Evolutionary conservation across 2,797 vertebrate genomes (phyloP).

Genomic region (Pseudocheirus occidentalis): DNA sequence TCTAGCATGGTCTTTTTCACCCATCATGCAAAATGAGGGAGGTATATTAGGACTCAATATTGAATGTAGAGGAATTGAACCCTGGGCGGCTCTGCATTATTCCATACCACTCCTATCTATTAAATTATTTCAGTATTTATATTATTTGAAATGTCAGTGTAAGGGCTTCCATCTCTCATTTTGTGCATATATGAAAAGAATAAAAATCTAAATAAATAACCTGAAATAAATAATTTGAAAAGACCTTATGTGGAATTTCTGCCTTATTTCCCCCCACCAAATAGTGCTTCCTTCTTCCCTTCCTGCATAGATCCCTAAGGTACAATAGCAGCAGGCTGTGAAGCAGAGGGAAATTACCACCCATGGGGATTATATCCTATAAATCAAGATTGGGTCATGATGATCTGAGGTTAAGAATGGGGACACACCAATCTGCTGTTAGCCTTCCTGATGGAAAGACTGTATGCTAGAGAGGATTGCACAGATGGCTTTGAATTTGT

Average conservation of each 20-base stretch:
- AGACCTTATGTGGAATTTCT: neutral
- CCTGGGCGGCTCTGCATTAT: neutral
- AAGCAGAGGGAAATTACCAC: neutral
- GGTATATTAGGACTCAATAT: neutral
- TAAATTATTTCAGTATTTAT: neutral
- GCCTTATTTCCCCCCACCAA: neutral
- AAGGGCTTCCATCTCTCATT: neutral
- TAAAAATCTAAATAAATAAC: neutral
- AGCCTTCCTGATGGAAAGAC: neutral
- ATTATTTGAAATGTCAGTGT: neutral
- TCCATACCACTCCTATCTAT: neutral
- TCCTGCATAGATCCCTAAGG: neutral
- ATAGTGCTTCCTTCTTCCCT: neutral
- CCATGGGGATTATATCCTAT: neutral
- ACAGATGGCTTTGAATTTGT: neutral
- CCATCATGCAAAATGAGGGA: neutral
- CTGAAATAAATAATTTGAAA: neutral
- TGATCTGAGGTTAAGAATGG: neutral
- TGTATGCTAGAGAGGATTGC: neutral
- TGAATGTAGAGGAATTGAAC: neutral
- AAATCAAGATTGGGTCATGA: neutral
- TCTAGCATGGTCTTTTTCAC: neutral
- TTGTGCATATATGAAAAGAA: neutral
- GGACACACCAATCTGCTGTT: neutral
- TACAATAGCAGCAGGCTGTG: neutral